phyloP scores from a whole-genome alignment of 2,113 vertebrate species.

The Seriola aureovittata region DNA sequence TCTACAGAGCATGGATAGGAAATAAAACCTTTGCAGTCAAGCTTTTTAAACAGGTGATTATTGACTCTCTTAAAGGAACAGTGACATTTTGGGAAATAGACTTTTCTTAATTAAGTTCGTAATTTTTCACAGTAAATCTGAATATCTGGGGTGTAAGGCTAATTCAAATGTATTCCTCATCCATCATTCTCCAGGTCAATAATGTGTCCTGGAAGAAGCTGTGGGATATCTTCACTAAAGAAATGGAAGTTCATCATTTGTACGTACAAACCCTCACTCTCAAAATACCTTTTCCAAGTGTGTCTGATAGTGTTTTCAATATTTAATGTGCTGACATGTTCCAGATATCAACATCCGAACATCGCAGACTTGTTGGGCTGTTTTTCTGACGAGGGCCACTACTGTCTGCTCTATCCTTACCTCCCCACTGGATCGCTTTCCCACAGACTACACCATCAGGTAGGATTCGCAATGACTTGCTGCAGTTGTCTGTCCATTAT shows the following conservation, averaged over 20 bases:
- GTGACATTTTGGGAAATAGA: no score
- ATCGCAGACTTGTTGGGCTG: conserved; percentile 80
- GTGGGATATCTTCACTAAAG: conserved; percentile 84
- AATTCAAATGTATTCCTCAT: neutral
- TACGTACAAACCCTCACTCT: conserved; percentile 61
- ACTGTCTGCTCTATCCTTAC: conserved; percentile 84
- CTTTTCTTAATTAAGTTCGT: no score
- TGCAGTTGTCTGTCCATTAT: neutral
- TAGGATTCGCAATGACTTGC: neutral
- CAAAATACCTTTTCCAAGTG: neutral
- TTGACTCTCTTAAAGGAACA: no score
- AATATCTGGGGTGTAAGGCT: no score
- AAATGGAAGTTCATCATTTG: conserved; percentile 85
- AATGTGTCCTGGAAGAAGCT: conserved; percentile 73
- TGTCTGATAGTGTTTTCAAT: neutral
- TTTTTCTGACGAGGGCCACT: conserved; percentile 75
- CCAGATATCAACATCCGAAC: conserved; percentile 81
- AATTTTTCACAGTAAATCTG: no score
- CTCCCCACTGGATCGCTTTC: conserved; percentile 84
- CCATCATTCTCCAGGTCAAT: conserved; percentile 52
- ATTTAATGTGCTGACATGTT: neutral
- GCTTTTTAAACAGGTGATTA: conserved; percentile 85
- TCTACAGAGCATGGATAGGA: conserved; percentile 81
- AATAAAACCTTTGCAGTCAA: conserved; percentile 80
- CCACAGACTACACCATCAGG: conserved; percentile 79